phyloP scores from a whole-genome alignment of 30 jellyfish, hydroid and myxozoan genomes.

The Nemopilema nomurai region DNA sequence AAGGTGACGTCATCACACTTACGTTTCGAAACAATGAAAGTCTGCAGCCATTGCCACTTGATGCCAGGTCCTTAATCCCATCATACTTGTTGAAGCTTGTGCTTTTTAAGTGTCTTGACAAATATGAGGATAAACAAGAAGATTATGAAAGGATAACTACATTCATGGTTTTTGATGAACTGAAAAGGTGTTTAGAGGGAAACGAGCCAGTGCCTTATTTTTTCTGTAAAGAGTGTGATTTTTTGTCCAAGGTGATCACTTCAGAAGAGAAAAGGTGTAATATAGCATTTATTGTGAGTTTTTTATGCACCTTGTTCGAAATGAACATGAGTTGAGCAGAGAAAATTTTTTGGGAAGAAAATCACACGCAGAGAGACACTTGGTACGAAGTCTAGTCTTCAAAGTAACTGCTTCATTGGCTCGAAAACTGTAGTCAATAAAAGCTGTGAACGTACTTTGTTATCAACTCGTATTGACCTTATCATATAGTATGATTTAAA shows the following conservation, averaged over 20 bases:
- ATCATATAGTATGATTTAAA: too few relatives aligned
- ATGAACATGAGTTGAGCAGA: neutral
- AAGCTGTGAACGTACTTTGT: too few relatives aligned
- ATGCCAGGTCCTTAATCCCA: constrained; percentile 3
- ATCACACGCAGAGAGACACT: too few relatives aligned
- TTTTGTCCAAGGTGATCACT: neutral
- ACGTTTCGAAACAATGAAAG: neutral
- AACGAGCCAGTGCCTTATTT: constrained; percentile 13
- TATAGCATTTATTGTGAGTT: constrained; percentile 6
- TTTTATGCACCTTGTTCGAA: neutral
- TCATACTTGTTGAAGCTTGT: constrained; percentile 15
- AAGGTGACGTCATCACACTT: neutral
- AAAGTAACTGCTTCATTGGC: too few relatives aligned
- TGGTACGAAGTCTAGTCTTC: too few relatives aligned
- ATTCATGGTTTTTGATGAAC: neutral
- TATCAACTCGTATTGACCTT: too few relatives aligned
- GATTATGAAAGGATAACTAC: neutral
- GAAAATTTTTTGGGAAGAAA: too few relatives aligned
- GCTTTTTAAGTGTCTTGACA: neutral
- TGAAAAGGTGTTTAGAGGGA: neutral
- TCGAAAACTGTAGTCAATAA: too few relatives aligned
- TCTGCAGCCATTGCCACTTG: neutral
- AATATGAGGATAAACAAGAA: neutral
- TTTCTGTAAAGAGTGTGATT: constrained; percentile 15
- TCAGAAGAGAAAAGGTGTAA: neutral